Evolutionary conservation across 2,888 invertebrate genomes (phyloP).

Genomic region (Elmis aenea): DNA sequence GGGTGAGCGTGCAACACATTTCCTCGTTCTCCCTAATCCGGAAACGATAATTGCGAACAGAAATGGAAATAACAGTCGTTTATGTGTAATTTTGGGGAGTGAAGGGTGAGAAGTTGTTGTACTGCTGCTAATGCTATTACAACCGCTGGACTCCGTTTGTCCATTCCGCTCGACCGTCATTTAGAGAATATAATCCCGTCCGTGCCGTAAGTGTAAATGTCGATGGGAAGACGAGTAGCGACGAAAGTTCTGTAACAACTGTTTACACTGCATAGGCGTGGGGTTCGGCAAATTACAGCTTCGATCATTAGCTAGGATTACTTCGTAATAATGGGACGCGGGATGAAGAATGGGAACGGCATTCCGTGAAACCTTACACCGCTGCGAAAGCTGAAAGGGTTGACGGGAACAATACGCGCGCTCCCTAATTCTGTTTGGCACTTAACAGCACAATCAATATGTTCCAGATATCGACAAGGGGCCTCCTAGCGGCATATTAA

Average conservation of each 20-base stretch:
- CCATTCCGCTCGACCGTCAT: too few relatives aligned
- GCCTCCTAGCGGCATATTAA: constrained; percentile 14
- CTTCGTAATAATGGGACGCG: constrained; percentile 32
- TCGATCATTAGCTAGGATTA: constrained; percentile 38
- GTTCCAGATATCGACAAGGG: constrained; percentile 26
- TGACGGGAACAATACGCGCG: constrained; percentile 26
- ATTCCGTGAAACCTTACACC: constrained; percentile 27
- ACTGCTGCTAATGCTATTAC: constrained; percentile 8
- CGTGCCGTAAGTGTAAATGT: constrained; percentile 16
- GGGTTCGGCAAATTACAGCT: constrained; percentile 28
- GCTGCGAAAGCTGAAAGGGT: constrained; percentile 24
- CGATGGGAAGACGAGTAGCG: constrained; percentile 26
- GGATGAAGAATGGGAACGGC: constrained; percentile 32
- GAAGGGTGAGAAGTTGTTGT: constrained; percentile 13
- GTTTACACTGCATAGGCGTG: constrained; percentile 28
- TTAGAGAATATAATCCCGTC: too few relatives aligned
- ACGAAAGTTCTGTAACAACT: constrained; percentile 29
- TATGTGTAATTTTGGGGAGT: constrained; percentile 32
- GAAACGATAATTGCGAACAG: constrained; percentile 47
- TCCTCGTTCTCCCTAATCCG: constrained; percentile 37
- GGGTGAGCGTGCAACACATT: constrained; percentile 33
- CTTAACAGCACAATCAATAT: constrained; percentile 37
- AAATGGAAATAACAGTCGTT: constrained; percentile 41
- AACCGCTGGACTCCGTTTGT: constrained; percentile 7
- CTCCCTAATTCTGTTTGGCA: constrained; percentile 29